Evolutionary conservation across 2,888 invertebrate species (phyloP).

Genomic region (Nymphalis c-album): DNA sequence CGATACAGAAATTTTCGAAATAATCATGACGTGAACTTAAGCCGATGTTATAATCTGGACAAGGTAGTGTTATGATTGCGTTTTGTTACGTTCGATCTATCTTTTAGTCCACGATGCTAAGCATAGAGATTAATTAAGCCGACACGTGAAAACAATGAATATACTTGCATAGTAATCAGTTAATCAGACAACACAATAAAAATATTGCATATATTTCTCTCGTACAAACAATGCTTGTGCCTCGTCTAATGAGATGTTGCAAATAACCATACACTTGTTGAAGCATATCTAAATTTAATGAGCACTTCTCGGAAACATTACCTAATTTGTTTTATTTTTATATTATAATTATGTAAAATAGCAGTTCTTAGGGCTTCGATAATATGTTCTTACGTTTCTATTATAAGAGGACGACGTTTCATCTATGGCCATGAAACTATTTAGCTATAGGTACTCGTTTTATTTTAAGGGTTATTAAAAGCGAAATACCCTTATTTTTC

Average conservation of each 20-base stretch:
- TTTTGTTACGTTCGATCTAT: neutral
- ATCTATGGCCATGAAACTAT: neutral
- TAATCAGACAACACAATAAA: conserved; percentile 33
- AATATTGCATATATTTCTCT: conserved; percentile 33
- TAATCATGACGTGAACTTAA: too few relatives aligned
- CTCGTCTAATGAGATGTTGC: conserved; percentile 40
- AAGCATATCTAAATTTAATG: conserved; percentile 41
- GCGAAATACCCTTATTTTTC: neutral
- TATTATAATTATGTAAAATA: conserved; percentile 1
- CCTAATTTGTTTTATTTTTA: conserved; percentile 28
- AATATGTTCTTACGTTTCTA: neutral
- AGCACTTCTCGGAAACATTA: conserved; percentile 35
- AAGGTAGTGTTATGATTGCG: neutral
- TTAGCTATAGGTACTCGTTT: neutral
- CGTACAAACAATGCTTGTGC: conserved; percentile 25
- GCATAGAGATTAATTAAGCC: conserved; percentile 18
- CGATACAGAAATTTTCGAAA: conserved; percentile 18
- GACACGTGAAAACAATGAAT: conserved; percentile 13
- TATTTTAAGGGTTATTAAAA: neutral
- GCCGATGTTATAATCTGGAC: too few relatives aligned
- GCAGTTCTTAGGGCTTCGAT: neutral
- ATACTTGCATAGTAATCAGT: conserved; percentile 19
- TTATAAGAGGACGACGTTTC: neutral
- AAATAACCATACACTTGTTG: conserved; percentile 35
- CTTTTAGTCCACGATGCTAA: conserved; percentile 7